Base-by-base conservation (phyloP, 2,888 invertebrate genomes). In the Lingula anatina region DNA sequence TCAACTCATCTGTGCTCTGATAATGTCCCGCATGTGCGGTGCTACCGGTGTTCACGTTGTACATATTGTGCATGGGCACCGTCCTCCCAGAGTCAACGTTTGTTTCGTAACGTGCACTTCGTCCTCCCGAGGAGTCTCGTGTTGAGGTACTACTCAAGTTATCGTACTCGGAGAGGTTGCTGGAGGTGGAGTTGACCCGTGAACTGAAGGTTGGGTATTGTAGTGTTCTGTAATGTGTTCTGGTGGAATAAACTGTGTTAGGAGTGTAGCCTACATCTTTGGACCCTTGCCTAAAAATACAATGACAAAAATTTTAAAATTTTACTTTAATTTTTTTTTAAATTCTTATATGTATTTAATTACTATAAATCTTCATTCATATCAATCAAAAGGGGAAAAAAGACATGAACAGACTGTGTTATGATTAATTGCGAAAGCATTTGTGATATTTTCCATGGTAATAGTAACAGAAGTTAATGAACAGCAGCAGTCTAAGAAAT, bases 1-100 rank as follows among this genome's bases (percentile, higher is more conserved):
- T 59, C 18, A 71, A 54, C 49, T 68, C 68, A 47, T 72, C 71
- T 4, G 64, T 63, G 52, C 71, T 71, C 43, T 70, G 66, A 50
- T 72, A 73, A 43, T 64, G n/a, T n/a, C n/a, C n/a, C n/a, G n/a
- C n/a, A n/a, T n/a, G 65, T 18, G 68, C 73, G 7, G 75, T 75
- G 45, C 77, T 63, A 50, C 77, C 73, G 36, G 75, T 75, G 44
- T 70, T 68, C 20, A 78, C 66, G 60, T 75, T 77, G 61, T 78
- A 78, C 57, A 77, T 64, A 49, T 73, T 72, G 59, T 69, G 68
- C 44, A 65, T 61, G 12, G 70, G 68, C n/a, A n/a, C n/a, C 50
- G 62, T 64, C 54, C 65, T 64, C 2, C 69, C 66, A 53, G 62
- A 61, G 41, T 66, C 66, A 31, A 56, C 57, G 47, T 62, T 64